phyloP scores from a whole-genome alignment of 2,888 invertebrate species.

The Nephrotoma flavescens region DNA sequence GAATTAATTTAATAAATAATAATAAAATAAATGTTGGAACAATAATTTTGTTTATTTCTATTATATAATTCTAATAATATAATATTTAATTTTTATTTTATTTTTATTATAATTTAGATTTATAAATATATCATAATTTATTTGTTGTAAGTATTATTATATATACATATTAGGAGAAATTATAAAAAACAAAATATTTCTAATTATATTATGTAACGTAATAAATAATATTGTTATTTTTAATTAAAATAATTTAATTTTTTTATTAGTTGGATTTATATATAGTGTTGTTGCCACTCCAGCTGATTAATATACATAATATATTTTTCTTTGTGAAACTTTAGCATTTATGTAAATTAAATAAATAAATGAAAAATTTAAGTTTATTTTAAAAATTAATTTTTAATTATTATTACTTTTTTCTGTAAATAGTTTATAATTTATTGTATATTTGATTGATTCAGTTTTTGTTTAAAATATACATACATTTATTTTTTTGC shows the following conservation, averaged over 20 bases:
- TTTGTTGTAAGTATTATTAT: background rate
- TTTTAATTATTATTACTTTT: background rate
- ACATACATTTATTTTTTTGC: background rate
- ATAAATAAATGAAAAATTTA: background rate
- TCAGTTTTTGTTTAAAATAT: background rate
- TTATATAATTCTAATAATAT: background rate
- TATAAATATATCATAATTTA: background rate
- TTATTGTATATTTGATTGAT: background rate
- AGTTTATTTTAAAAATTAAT: background rate
- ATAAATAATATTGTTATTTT: background rate
- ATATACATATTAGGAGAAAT: background rate
- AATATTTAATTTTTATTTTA: background rate
- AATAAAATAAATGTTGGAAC: background rate
- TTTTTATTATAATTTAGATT: background rate
- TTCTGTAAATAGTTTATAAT: background rate
- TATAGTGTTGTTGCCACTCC: background rate
- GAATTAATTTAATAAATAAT: background rate
- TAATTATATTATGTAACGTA: background rate
- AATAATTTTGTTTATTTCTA: background rate
- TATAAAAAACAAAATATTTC: background rate
- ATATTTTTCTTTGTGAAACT: background rate
- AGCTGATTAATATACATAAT: background rate
- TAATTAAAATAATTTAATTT: background rate
- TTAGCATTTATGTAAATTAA: background rate
- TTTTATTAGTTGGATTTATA: background rate